Evolutionary conservation across 2,888 invertebrate species (phyloP), one percentile per base, ranked within the genome.

Genomic region (Synergus gifuensis): DNA sequence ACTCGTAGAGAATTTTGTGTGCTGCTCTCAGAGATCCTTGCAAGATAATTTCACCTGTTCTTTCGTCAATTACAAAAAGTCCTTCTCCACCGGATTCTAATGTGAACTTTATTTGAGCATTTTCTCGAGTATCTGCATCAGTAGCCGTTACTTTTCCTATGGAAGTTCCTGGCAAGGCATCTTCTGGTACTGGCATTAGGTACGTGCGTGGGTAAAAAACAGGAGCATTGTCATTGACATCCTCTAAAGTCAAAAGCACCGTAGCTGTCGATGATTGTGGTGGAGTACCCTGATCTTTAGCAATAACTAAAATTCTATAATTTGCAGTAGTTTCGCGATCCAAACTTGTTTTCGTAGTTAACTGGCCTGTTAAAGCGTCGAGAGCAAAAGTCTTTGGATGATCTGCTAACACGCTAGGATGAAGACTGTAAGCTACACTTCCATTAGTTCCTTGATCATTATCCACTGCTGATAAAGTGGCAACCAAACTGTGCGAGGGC

Each of bases 401-500:
- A 88, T 95, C 94, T 87, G 96, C 95, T 83, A 95, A 94, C 16
- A 97, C 96, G 85, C 95, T 95, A 3, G 96, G 94, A 87, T 97
- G 96, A 79, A 98, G 93, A 85, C 94, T 95, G 91, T 97, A 98
- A 18, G 97, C 96, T 36, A 98, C 96, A 87, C 97, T 97, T 49
- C 98, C 98, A 93, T 98, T 98, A 8, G 98, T 97, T 49, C 98
- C 98, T 92, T 98, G 97, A 93, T 98, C 98, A 91, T 97, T 96
- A 93, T 98, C 98, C 9, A 96, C 95, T 28, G 98, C 98, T 42
- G 96, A 96, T 77, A 98, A 92, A 92, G 96, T 96, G 0, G 97
- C 95, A 40, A 98, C 96, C 86, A 97, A 93, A 84, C 97, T 96
- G 83, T 95, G 94, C 0, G 96, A 95, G 77, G 96, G 96, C 11